phyloP scores from a whole-genome alignment of 2,888 invertebrate species.

The Diarsia brunnea region DNA sequence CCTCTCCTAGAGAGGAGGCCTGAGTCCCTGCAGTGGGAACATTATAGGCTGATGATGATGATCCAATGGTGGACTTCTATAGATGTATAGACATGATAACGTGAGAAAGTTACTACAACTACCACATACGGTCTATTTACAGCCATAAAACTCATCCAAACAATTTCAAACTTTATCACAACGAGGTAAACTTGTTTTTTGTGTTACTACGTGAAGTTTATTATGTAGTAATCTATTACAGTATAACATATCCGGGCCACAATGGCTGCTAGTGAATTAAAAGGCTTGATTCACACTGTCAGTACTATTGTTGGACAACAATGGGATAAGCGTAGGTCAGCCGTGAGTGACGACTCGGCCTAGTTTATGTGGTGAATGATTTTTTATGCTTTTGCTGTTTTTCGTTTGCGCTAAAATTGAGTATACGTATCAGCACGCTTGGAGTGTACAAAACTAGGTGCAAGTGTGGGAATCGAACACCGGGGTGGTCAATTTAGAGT shows the following conservation, averaged over 20 bases:
- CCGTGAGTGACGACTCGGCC: conserved; percentile 56
- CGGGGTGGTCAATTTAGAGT: no score
- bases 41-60: no score
- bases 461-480: no score
- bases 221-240: conserved; percentile 41
- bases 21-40: no score
- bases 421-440: no score
- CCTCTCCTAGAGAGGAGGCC: no score
- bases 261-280: conserved; percentile 34
- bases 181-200: not conserved
- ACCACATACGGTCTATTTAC: conserved; percentile 3
- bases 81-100: not conserved
- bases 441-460: no score
- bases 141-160: not conserved
- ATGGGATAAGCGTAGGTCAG: conserved; percentile 41
- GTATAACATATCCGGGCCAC: conserved; percentile 42
- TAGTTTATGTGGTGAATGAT: conserved; percentile 27
- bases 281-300: conserved; percentile 50
- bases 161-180: conserved; percentile 5
- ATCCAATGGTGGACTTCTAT: not conserved
- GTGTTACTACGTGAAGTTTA: not conserved
- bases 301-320: conserved; percentile 47
- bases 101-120: conserved; percentile 19
- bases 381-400: conserved; percentile 8
- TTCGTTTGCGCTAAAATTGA: not conserved